Base-by-base conservation (phyloP, 2,888 invertebrate species). In the Melieria picta region DNA sequence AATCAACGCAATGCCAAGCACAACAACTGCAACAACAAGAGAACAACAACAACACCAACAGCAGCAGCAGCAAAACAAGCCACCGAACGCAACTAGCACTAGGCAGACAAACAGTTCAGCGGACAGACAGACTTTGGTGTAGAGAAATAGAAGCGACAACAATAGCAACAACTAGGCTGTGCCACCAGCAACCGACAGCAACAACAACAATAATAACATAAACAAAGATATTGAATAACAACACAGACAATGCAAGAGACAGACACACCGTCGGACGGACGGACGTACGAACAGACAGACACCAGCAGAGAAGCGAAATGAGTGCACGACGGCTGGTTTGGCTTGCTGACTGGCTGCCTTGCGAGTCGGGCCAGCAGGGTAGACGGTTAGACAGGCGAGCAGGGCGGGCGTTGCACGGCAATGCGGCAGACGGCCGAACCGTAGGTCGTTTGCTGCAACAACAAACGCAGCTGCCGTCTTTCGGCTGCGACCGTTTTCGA, bases 281-380 rank as follows among this genome's bases (percentile, higher is more conserved):
- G 77, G 77, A 79, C 77, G 16, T 16, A 16, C 16, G 16, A 16
- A 16, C 79, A 79, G 77, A 78, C 79, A 78, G 77, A 79, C 77
- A 73, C 75, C 69, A 55, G 63, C 66, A 42, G 65, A 11, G 42
- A 52, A 65, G 58, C 6, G 13, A n/a, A 48, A 50, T 76, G 74
- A 72, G 74, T 72, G 72, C 42, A 61, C 50, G 42, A 13, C 13
- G 9, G 50, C 67, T 48, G 43, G 30, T 30, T 30, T 30, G 30
- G 30, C 30, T 30, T 30, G 30, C 2, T 30, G 30, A 2, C 30
- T 30, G 30, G 30, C 30, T 30, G 30, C 30, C 30, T 30, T 30
- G 30, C 30, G 30, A 30, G 30, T 30, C 30, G 30, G 3, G 30
- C 30, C 30, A 30, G 30, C 30, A 30, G 30, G 30, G 30, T 30